These are phyloP conservation scores for Mellilla xanthometata DNA, from an alignment of 2,888 invertebrate genomes.

Conservation along the genomic window DNA sequence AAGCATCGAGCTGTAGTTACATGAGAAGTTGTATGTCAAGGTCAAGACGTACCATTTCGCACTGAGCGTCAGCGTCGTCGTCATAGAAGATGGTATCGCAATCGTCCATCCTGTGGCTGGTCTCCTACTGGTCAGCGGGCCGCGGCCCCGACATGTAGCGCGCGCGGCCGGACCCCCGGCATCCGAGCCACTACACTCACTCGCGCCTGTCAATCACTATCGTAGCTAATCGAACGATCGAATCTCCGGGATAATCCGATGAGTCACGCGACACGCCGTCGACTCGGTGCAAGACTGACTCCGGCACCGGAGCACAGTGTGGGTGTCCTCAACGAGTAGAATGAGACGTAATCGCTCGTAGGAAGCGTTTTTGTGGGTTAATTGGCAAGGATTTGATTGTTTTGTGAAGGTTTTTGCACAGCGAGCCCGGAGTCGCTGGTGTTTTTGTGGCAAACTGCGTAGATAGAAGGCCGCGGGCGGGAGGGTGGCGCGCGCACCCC, in stretches of 20 bases:
- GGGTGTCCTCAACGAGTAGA: constrained; percentile 77
- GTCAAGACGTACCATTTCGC: constrained; percentile 74
- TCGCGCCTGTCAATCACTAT: constrained; percentile 46
- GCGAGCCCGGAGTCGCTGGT: constrained; percentile 54
- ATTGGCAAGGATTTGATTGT: constrained; percentile 35
- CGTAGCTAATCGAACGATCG: constrained; percentile 51
- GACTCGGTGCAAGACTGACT: constrained; percentile 53
- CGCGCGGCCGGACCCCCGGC: constrained; percentile 76
- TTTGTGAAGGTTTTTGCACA: constrained; percentile 55
- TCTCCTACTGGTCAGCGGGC: constrained; percentile 61
- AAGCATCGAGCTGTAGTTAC: too few relatives aligned
- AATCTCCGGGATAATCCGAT: constrained; percentile 69
- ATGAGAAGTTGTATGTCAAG: constrained; percentile 39
- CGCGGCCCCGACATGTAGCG: constrained; percentile 76
- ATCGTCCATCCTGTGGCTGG: constrained; percentile 75
- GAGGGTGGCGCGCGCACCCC: constrained; percentile 72
- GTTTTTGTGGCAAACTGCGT: constrained; percentile 76
- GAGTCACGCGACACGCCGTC: constrained; percentile 67
- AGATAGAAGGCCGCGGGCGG: constrained; percentile 59
- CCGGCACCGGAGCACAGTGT: constrained; percentile 49
- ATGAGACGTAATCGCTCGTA: constrained; percentile 62
- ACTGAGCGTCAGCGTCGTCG: constrained; percentile 78
- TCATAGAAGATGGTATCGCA: constrained; percentile 77
- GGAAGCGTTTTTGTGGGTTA: constrained; percentile 42
- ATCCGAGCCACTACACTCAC: constrained; percentile 58